Evolutionary conservation across 2,888 invertebrate genomes (phyloP), one percentile per base, ranked within the genome.

Genomic region (Ectemnius cavifrons): DNA sequence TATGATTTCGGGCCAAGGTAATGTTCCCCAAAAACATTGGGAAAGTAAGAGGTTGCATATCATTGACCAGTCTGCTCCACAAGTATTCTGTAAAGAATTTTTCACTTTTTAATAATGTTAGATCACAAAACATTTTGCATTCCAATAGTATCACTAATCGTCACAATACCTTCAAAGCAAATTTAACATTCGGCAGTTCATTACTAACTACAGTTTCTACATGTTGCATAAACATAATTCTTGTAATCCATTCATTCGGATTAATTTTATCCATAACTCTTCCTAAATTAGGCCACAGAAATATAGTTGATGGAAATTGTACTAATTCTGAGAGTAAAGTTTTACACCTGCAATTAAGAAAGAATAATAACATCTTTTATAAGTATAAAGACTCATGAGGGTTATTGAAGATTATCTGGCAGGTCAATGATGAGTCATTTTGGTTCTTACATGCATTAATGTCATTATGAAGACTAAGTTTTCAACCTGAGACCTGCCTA

Each of bases 401-500:
- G 37, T 52, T 52, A 52, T 5, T 52, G 16, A 52, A 16, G 13
- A 52, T 52, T 52, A 14, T 52, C 52, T 52, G 52, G 52, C 70
- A 74, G 84, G 89, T 90, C 89, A 67, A 75, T 90, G 91, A 91
- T 86, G 90, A 89, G 71, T 74, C 70, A 78, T 28, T 28, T 63
- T 80, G 82, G 82, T 77, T 83, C 23, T 23, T 23, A 88, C 75
- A 58, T 59, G 60, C 49, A 81, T 74, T 75, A 52, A 77, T 80
- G 80, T 80, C 76, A 75, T 75, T 68, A 77, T 90, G 90, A 80
- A 74, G 85, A 86, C 83, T 11, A 89, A 91, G 91, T 91, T 91
- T 91, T 91, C 91, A 90, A 90, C 79, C 90, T 89, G 90, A 91
- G 90, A 89, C 90, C 84, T 83, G 87, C 88, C 87, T 57, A 84